Conservation (phyloP, 2,113 vertebrate species). For the Fulica atra region DNA sequence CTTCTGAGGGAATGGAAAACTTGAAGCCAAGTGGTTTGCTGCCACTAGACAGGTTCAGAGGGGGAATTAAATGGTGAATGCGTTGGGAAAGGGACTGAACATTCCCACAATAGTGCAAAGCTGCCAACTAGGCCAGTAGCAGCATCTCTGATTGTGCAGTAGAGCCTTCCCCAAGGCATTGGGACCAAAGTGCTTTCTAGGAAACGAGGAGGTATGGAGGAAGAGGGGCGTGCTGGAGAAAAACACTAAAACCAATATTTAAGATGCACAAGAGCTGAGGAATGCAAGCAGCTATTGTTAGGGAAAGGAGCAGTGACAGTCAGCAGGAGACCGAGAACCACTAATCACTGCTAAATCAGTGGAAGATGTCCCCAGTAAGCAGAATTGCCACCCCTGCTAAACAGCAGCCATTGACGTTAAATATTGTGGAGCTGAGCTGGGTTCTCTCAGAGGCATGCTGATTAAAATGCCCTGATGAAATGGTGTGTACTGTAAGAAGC, state of each 20-base stretch:
- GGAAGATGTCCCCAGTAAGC: conserved; percentile 64
- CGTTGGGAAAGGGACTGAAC: not conserved
- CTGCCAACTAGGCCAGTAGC: not conserved
- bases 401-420: conserved; percentile 54
- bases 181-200: not conserved
- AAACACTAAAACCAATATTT: not conserved
- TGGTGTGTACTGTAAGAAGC: conserved; percentile 52
- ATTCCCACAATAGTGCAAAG: rapidly evolving
- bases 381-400: conserved; percentile 67
- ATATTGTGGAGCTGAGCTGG: conserved; percentile 38
- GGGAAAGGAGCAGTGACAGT: not conserved
- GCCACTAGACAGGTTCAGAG: not conserved
- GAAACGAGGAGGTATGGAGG: not conserved
- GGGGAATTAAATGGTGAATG: not conserved
- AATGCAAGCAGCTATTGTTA: conserved; percentile 30
- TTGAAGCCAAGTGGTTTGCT: not conserved
- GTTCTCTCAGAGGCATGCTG: conserved; percentile 49
- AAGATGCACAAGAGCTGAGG: not conserved
- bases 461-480: conserved; percentile 64
- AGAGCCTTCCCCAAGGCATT: not conserved
- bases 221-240: not conserved
- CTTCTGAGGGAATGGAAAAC: not conserved
- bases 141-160: not conserved
- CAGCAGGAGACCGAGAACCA: conserved; percentile 53
- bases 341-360: conserved; percentile 68